phyloP scores from a whole-genome alignment of 2,797 vertebrate species.

The Champsocephalus esox region DNA sequence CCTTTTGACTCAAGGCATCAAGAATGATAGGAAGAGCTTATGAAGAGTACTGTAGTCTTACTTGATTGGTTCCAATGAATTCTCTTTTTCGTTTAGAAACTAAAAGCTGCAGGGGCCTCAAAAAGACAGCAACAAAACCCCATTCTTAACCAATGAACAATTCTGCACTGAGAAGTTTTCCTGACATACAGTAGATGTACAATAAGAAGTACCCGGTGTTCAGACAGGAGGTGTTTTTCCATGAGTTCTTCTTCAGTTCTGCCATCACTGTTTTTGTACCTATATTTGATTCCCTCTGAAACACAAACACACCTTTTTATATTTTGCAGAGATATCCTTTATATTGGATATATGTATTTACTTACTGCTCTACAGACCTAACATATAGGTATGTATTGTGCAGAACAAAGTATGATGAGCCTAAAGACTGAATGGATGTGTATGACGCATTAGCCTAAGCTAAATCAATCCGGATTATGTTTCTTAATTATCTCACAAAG shows the following conservation, averaged over 20 bases:
- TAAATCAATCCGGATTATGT: neutral
- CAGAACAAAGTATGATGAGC: neutral
- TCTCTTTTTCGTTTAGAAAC: no score
- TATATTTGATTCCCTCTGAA: neutral
- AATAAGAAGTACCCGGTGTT: neutral
- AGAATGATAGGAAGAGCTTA: no score
- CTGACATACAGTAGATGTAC: no score
- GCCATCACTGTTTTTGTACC: neutral
- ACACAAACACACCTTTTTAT: neutral
- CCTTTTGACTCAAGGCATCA: no score
- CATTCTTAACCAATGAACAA: no score
- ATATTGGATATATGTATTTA: neutral
- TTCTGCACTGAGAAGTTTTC: no score
- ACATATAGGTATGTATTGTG: neutral
- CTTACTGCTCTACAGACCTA: neutral
- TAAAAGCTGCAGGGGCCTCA: no score
- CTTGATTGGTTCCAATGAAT: no score
- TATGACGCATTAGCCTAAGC: neutral
- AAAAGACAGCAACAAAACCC: no score
- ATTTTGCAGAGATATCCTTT: neutral
- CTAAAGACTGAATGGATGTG: no score
- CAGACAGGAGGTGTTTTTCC: conserved; percentile 1
- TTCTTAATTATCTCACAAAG: neutral
- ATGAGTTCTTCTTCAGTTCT: neutral
- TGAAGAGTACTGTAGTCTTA: no score